Percentiles rank a stretch among this genome's conserved stretches.
Conservation (phyloP, 1,140 invertebrate genomes). For the Ridgeia piscesae region DNA sequence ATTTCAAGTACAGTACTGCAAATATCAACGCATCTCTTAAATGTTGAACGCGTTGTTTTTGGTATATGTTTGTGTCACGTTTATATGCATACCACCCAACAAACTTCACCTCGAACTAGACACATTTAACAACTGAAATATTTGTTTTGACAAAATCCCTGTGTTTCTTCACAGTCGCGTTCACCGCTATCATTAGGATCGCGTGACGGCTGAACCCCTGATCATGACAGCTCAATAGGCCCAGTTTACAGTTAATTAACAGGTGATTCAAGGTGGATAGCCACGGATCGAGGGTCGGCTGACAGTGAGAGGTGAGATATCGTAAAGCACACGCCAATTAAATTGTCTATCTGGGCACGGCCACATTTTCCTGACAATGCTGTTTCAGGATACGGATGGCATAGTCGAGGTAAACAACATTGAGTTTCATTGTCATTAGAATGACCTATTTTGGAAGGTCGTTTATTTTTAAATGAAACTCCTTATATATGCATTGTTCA, state of each 20-base stretch:
- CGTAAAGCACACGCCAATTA: neutral
- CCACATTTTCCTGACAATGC: neutral
- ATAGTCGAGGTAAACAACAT: neutral
- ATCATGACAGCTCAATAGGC: neutral
- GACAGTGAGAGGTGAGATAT: neutral
- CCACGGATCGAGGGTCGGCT: neutral
- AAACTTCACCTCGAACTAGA: neutral
- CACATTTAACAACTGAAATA: neutral
- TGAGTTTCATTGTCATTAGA: no score
- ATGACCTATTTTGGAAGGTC: neutral
- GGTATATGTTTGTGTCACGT: neutral
- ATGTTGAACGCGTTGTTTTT: no score
- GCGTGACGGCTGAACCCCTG: neutral
- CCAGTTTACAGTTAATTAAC: neutral
- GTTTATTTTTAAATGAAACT: neutral
- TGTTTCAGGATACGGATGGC: neutral
- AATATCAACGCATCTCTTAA: no score
- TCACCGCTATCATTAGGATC: neutral
- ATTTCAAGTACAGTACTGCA: no score
- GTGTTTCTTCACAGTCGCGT: neutral
- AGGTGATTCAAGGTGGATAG: neutral
- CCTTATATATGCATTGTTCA: neutral
- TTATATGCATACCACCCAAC: neutral
- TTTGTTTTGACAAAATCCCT: neutral
- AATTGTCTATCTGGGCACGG: neutral